Evolutionary conservation across 2,113 vertebrate species (phyloP).

Genomic region (Fregetta grallaria): DNA sequence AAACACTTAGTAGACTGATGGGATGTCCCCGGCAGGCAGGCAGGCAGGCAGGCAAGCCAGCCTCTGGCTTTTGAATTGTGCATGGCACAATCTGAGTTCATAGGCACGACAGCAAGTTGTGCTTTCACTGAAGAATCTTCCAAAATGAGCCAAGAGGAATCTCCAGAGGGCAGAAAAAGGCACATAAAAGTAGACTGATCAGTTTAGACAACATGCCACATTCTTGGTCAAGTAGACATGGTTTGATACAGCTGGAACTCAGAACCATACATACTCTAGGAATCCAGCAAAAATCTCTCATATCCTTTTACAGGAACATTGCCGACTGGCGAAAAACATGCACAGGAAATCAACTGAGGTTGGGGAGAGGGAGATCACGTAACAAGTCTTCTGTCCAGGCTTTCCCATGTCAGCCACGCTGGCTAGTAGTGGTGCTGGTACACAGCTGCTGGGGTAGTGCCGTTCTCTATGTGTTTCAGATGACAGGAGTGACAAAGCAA

Average conservation of each 20-base stretch:
- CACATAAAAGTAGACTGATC: background rate
- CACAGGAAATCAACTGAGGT: background rate
- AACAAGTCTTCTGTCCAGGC: background rate
- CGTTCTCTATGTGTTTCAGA: conserved; percentile 85
- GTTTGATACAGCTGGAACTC: background rate
- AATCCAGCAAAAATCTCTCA: background rate
- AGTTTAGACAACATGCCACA: background rate
- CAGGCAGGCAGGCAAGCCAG: background rate
- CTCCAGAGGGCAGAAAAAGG: background rate
- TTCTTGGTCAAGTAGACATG: background rate
- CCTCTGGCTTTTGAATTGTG: background rate
- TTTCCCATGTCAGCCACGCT: background rate
- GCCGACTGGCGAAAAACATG: background rate
- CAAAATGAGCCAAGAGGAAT: background rate
- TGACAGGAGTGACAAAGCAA: conserved; percentile 94
- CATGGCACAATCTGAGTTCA: background rate
- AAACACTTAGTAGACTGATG: background rate
- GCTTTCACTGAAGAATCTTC: background rate
- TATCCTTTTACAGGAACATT: background rate
- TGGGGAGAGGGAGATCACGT: background rate
- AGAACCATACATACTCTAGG: background rate
- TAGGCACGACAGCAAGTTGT: background rate
- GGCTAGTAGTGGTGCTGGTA: conserved; percentile 74
- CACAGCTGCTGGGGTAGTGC: conserved; percentile 58
- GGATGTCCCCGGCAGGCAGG: background rate